phyloP scores from a whole-genome alignment of 2,797 vertebrate species.

The Pachyuromys duprasi region DNA sequence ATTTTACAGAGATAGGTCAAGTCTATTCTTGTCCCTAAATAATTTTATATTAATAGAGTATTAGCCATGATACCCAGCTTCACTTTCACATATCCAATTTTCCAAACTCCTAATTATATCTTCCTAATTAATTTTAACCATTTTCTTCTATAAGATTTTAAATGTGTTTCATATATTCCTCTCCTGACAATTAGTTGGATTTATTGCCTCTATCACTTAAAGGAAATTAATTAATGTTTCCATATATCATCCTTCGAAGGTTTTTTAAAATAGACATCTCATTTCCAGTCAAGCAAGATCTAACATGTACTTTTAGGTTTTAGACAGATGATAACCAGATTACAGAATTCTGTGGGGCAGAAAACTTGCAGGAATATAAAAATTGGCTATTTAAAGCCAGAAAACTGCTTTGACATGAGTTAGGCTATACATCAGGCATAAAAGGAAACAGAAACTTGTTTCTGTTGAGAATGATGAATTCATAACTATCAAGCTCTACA shows the following conservation, averaged over 20 bases:
- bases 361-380: constrained; percentile 25
- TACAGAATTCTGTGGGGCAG: constrained; percentile 4
- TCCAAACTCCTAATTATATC: not conserved
- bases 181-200: constrained; percentile 32
- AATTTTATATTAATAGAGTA: constrained; percentile 55
- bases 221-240: constrained; percentile 42
- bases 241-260: constrained; percentile 44
- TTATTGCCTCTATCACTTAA: constrained; percentile 41
- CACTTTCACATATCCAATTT: constrained; percentile 14
- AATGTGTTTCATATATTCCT: not conserved
- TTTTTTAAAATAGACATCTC: constrained; percentile 36
- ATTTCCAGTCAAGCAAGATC: not conserved
- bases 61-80: constrained; percentile 35
- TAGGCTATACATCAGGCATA: not conserved
- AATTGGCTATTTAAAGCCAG: not conserved
- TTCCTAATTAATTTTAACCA: constrained; percentile 62
- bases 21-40: constrained; percentile 40
- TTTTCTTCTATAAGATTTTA: constrained; percentile 49
- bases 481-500: not conserved
- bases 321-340: not conserved
- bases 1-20: constrained; percentile 28
- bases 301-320: not conserved
- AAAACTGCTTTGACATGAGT: not conserved
- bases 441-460: not conserved
- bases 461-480: not conserved